phyloP scores from a whole-genome alignment of 2,113 vertebrate genomes.

The Dipodomys merriami region DNA sequence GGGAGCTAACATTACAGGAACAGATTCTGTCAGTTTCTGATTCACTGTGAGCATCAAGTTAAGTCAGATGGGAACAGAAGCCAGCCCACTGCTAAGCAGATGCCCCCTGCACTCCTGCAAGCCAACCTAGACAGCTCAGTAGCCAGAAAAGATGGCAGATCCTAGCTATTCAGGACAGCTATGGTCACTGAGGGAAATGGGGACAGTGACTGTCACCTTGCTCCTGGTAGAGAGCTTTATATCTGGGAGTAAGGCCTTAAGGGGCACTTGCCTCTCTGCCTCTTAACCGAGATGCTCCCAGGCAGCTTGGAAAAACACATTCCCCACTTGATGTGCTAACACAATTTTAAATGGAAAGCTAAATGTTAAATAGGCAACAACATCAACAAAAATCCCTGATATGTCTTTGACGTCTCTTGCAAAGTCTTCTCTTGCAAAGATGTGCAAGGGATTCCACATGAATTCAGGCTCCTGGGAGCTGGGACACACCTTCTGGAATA shows the following conservation, averaged over 20 bases:
- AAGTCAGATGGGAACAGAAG: neutral
- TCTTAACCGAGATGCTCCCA: neutral
- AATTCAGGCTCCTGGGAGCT: neutral
- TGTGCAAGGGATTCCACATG: neutral
- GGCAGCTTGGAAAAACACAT: slow-evolving; percentile 51
- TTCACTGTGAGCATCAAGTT: neutral
- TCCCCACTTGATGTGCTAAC: neutral
- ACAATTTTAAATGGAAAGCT: neutral
- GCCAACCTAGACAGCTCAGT: neutral
- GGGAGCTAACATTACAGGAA: neutral
- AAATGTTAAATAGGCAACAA: slow-evolving; percentile 11
- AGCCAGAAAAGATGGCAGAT: neutral
- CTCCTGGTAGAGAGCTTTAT: neutral
- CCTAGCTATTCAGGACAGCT: neutral
- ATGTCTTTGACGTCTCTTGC: slow-evolving; percentile 34
- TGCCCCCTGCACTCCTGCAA: neutral
- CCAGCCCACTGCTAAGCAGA: neutral
- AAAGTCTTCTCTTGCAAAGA: slow-evolving; percentile 4
- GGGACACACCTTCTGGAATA: neutral
- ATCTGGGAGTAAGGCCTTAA: neutral
- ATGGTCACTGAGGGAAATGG: neutral
- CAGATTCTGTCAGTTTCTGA: neutral
- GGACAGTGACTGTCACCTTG: neutral
- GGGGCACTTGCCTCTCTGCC: neutral
- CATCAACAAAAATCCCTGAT: slow-evolving; percentile 56